Evolutionary conservation across 2,888 invertebrate species (phyloP), one percentile per base, ranked within the genome.

Genomic region (Petrolisthes cinctipes): DNA sequence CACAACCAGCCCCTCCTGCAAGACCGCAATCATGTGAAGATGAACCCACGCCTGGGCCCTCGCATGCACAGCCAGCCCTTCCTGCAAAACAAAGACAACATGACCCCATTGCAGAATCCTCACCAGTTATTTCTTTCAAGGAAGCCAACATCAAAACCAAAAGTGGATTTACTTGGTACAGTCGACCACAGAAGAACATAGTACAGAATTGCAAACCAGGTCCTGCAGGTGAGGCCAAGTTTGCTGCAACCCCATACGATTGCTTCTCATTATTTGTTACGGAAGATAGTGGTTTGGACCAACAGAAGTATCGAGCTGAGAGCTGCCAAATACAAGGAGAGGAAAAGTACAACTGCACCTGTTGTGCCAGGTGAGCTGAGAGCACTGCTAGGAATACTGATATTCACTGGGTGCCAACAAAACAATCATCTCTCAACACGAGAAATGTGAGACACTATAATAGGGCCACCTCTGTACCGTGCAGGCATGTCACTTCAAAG

Each of bases 301-400:
- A 85, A 85, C 85, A 85, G 78, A 79, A 17, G 53, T 7, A 78
- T 78, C 11, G 51, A 85, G 11, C 66, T 78, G 51, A 23, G 9
- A 4, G 57, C 78, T 4, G 78, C 78, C 20, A 85, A 20, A 57
- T 20, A 56, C n/a, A 79, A 66, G 7, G 23, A 23, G 4, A 17
- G 37, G 73, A 78, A 5, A 56, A 79, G 61, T 68, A 82, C 82
- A 61, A 14, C 61, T 14, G 56, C 53, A 53, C 23, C 54, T 56
- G 75, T 75, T 14, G 83, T 73, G 61, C 20, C 75, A 51, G 56
- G 5, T n/a, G 83, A 83, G 83, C 56, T 83, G 20, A 23, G 51
- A 56, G 78, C 84, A 84, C 84, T 84, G 20, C 78, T 76, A 57
- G 84, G 84, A 37, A 53, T 84, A 23, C 84, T 84, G 14, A 57